phyloP scores from a whole-genome alignment of 1,140 invertebrate genomes.

The Zaprionus nigranus region DNA sequence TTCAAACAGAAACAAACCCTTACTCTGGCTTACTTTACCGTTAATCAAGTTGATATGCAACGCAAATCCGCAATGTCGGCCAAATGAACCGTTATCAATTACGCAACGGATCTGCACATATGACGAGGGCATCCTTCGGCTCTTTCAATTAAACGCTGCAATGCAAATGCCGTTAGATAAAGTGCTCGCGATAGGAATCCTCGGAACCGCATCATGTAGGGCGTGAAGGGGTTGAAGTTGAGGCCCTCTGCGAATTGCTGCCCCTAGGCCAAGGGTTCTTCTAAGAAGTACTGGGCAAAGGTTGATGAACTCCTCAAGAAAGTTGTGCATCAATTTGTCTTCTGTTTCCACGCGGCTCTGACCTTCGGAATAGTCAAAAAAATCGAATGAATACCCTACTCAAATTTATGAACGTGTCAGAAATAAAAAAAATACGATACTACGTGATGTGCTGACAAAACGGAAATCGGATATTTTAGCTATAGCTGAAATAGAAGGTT shows the following conservation, averaged over 20 bases:
- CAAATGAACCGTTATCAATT: slow-evolving; percentile 81
- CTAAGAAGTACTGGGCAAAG: slow-evolving; percentile 29
- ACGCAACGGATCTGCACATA: slow-evolving; percentile 53
- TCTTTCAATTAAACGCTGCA: slow-evolving; percentile 66
- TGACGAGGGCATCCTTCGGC: slow-evolving; percentile 48
- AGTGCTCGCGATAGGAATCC: slow-evolving; percentile 55
- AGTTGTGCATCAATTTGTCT: slow-evolving; percentile 38
- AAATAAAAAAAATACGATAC: slow-evolving; percentile 1
- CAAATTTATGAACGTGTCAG: slow-evolving; percentile 15
- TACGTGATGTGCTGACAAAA: neutral
- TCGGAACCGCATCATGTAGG: slow-evolving; percentile 7
- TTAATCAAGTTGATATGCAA: slow-evolving; percentile 68
- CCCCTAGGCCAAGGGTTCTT: slow-evolving; percentile 17
- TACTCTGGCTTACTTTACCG: slow-evolving; percentile 55
- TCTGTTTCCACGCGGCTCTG: slow-evolving; percentile 17
- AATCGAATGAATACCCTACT: slow-evolving; percentile 37
- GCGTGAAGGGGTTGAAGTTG: slow-evolving; percentile 44
- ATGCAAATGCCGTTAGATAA: slow-evolving; percentile 75
- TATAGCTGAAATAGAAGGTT: neutral
- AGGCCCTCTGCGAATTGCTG: slow-evolving; percentile 4
- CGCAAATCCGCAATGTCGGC: slow-evolving; percentile 60
- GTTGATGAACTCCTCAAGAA: slow-evolving; percentile 26
- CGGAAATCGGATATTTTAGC: neutral
- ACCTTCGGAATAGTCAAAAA: slow-evolving; percentile 25
- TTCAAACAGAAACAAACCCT: slow-evolving; percentile 1